Percentiles rank a stretch among this genome's conserved stretches.
phyloP scores from a whole-genome alignment of 2,888 invertebrate species.

The Teleiodes luculella region DNA sequence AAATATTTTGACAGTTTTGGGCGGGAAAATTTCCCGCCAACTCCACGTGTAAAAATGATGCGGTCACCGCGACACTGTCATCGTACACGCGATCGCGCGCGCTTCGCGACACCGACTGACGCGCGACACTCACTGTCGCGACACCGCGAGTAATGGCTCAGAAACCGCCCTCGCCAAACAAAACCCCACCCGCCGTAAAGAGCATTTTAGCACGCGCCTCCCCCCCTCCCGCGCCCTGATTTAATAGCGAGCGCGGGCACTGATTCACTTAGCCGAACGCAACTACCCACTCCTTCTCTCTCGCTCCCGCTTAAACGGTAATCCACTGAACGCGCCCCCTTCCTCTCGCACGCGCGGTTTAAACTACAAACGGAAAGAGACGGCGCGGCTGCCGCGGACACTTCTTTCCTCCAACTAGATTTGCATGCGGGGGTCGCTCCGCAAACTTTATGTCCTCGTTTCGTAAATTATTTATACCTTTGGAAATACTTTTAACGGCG shows the following conservation, averaged over 20 bases:
- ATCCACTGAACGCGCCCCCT: conserved; percentile 33
- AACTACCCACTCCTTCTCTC: conserved; percentile 64
- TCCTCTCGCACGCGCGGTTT: conserved; percentile 36
- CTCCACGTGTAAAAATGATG: conserved; percentile 54
- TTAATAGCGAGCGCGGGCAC: conserved; percentile 77
- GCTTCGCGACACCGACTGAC: conserved; percentile 32
- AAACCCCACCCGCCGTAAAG: conserved; percentile 76
- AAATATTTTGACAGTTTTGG: conserved; percentile 73
- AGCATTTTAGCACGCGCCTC: conserved; percentile 73
- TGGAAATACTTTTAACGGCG: conserved; percentile 75
- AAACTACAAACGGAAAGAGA: conserved; percentile 53
- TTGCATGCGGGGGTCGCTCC: conserved; percentile 75
- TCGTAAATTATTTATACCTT: conserved; percentile 77
- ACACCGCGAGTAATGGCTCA: conserved; percentile 53
- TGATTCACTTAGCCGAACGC: conserved; percentile 78
- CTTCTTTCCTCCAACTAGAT: conserved; percentile 75
- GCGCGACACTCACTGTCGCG: conserved; percentile 37
- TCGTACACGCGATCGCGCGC: conserved; percentile 49
- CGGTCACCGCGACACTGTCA: conserved; percentile 62
- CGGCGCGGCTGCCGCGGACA: conserved; percentile 56
- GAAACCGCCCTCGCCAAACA: conserved; percentile 77
- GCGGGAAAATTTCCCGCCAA: conserved; percentile 75
- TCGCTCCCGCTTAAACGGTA: conserved; percentile 47
- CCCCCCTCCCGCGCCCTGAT: conserved; percentile 71
- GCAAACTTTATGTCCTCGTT: conserved; percentile 78